Percentiles rank a stretch among this genome's conserved stretches.
Evolutionary conservation across 1,140 invertebrate species (phyloP).

Genomic region (Bombus sibiricus): DNA sequence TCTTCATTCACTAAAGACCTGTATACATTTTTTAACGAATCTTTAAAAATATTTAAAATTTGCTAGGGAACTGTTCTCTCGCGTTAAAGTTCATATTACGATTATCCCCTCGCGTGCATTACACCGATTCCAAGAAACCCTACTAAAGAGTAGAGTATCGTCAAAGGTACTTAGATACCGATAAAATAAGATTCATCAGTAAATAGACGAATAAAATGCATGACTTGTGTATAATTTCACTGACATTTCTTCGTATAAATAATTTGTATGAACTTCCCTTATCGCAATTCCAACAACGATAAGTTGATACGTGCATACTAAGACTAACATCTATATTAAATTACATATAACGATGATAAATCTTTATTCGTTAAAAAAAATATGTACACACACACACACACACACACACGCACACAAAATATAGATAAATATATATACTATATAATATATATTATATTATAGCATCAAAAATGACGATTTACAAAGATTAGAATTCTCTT

Average conservation of each 20-base stretch:
- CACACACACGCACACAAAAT: too few species aligned
- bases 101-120: slow-evolving; percentile 16
- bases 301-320: neutral
- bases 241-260: slow-evolving; percentile 33
- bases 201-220: slow-evolving; percentile 27
- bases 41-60: neutral
- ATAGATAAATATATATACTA: too few species aligned
- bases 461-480: neutral
- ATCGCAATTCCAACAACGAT: slow-evolving; percentile 36
- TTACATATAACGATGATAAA: neutral
- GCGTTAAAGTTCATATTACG: neutral
- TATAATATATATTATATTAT: neutral
- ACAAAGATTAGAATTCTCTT: neutral
- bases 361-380: neutral
- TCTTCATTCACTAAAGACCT: neutral
- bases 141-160: neutral
- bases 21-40: neutral
- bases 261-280: slow-evolving; percentile 33
- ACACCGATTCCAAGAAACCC: neutral
- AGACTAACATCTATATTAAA: neutral
- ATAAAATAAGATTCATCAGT: neutral
- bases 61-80: neutral
- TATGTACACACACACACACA: too few species aligned
- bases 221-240: slow-evolving; percentile 43
- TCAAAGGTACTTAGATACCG: neutral